phyloP scores from a whole-genome alignment of 2,888 invertebrate genomes.

The Polia nebulosa region DNA sequence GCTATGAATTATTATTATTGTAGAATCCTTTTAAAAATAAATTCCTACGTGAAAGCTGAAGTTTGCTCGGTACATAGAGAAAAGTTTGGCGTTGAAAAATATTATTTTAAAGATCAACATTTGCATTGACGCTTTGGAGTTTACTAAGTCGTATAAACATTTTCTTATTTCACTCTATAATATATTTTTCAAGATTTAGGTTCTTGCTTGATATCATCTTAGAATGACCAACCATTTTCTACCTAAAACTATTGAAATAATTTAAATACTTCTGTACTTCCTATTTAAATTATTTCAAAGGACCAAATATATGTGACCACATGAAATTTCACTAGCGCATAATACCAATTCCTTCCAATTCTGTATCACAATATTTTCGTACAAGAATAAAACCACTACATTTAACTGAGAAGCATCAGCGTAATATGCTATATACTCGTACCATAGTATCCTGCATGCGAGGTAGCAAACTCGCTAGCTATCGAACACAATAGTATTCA shows the following conservation, averaged over 20 bases:
- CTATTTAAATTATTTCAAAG: too few species aligned
- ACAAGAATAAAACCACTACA: not conserved
- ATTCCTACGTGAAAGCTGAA: slow-evolving; percentile 36
- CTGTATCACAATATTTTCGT: not conserved
- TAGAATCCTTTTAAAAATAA: slow-evolving; percentile 35
- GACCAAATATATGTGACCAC: too few species aligned
- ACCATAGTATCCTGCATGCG: slow-evolving; percentile 11
- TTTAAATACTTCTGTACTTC: too few species aligned
- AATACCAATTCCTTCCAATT: not conserved
- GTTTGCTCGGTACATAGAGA: slow-evolving; percentile 37
- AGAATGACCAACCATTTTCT: not conserved
- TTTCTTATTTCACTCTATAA: not conserved
- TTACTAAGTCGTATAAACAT: slow-evolving; percentile 5
- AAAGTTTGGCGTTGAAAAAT: slow-evolving; percentile 43
- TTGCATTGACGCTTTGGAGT: slow-evolving; percentile 34
- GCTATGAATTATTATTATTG: slow-evolving; percentile 49
- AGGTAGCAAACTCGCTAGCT: slow-evolving; percentile 33
- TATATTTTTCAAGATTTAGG: not conserved
- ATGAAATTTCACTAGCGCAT: too few species aligned
- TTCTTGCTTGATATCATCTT: not conserved
- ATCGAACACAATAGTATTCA: slow-evolving; percentile 39
- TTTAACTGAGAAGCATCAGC: not conserved
- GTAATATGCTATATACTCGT: not conserved
- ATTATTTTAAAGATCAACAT: slow-evolving; percentile 52
- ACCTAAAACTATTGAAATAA: not conserved